Evolutionary conservation across 2,888 invertebrate genomes (phyloP), one percentile per base, ranked within the genome.

Genomic region (Seira sanloemensis): DNA sequence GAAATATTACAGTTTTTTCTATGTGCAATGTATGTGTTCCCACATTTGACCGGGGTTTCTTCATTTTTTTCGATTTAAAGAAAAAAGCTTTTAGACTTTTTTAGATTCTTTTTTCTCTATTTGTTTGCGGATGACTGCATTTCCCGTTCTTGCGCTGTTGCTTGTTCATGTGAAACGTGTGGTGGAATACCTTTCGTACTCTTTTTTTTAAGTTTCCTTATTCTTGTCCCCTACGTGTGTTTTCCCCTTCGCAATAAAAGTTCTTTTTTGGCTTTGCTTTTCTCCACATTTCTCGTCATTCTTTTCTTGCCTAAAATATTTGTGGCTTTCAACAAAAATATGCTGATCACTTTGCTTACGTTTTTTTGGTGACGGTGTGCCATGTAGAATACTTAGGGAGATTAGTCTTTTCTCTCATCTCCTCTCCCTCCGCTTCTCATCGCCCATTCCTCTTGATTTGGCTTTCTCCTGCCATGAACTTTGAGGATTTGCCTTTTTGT

Each of bases 51-150:
- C 46, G 24, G 9, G 4, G 24, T 23, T 72, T 54, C 7, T 46
- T 46, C 21, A 4, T 46, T 24, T 72, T 72, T 72, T 71, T 46
- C 18, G 46, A 24, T 71, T 71, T 21, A 62, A 58, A 62, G 23
- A 62, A 65, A 77, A 81, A 83, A 68, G 77, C 83, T 83, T 62
- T 62, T 62, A 62, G 62, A 62, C 62, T 62, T 62, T 78, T 77
- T 82, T 78, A 77, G 46, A 73, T 68, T 67, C 58, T 46, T 81
- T 71, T 69, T 78, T 81, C 66, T 81, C 75, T 50, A 77, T 82
- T 82, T 76, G 76, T 65, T 82, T 77, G 83, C 73, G 83, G 83
- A 83, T 83, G 83, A 83, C 83, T 83, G 83, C 83, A 83, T 83
- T 83, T 83, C 83, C 83, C 83, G 74, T 80, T 78, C 73, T 54